phyloP scores from a whole-genome alignment of 92 coral and sea anemone species.

The Desmophyllum pertusum region DNA sequence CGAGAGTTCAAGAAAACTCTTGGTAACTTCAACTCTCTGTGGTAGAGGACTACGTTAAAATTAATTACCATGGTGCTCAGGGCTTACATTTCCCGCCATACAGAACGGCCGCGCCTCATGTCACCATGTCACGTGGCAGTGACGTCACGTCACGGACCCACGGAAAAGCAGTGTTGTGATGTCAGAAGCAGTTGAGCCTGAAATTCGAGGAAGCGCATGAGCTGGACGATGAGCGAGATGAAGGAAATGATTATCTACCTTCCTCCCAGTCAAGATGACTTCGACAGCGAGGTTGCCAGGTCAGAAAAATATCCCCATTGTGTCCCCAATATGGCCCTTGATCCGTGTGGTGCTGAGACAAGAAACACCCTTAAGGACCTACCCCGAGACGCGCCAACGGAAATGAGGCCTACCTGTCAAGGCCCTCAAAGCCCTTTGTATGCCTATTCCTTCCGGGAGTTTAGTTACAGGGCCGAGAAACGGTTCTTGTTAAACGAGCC shows the following conservation, averaged over 20 bases:
- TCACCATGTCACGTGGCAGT: slow-evolving; percentile 85
- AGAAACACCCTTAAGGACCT: not conserved
- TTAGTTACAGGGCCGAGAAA: not conserved
- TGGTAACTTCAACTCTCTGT: no score
- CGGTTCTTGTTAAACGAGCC: not conserved
- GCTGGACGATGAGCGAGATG: slow-evolving; percentile 64
- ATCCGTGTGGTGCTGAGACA: not conserved
- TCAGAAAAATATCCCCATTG: slow-evolving; percentile 22
- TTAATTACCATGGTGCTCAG: not conserved
- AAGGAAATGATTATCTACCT: slow-evolving; percentile 87
- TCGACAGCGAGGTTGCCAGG: slow-evolving; percentile 94
- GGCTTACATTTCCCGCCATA: not conserved
- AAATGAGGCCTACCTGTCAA: not conserved
- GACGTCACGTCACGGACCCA: slow-evolving; percentile 57
- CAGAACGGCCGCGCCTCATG: slow-evolving; percentile 30
- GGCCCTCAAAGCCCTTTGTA: not conserved
- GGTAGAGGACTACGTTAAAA: no score
- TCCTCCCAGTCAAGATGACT: slow-evolving; percentile 86
- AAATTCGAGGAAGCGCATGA: slow-evolving; percentile 79
- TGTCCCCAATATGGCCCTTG: not conserved
- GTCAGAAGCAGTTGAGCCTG: slow-evolving; percentile 63
- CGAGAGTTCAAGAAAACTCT: no score
- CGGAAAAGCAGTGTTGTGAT: slow-evolving; percentile 57
- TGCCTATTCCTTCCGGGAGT: not conserved
- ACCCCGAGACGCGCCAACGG: not conserved